A percentile compares a stretch with the other conserved stretches of the same genome.
Conservation (phyloP, 2,797 vertebrate genomes). For the Urosaurus nigricauda region DNA sequence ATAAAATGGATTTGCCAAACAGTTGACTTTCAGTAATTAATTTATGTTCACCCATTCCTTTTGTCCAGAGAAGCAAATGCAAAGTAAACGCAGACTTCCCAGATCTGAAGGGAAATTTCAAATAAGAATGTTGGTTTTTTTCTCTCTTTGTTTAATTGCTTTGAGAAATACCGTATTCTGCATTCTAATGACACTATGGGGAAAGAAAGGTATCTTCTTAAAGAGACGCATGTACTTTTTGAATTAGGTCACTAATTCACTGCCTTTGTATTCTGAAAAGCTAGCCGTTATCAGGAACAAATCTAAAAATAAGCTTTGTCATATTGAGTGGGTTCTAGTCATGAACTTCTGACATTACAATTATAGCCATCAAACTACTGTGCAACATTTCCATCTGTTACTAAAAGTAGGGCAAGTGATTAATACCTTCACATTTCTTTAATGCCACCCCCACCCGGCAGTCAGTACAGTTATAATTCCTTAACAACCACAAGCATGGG, state of each 20-base stretch:
- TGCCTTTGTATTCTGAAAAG: neutral
- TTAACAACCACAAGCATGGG: neutral
- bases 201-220: neutral
- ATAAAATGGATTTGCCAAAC: neutral
- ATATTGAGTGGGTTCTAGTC: neutral
- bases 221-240: neutral
- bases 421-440: constrained; percentile 2
- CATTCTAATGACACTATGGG: neutral
- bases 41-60: neutral
- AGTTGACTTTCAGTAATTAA: neutral
- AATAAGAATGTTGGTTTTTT: neutral
- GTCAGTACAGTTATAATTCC: neutral
- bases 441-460: neutral
- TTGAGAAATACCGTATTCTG: constrained; percentile 10
- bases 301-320: constrained; percentile 3
- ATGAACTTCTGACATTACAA: neutral
- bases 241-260: neutral
- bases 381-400: neutral
- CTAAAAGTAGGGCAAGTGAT: neutral
- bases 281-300: neutral
- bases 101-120: neutral
- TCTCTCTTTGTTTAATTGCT: neutral
- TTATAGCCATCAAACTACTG: neutral
- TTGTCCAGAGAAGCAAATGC: neutral
- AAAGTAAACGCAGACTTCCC: neutral